Base-by-base conservation (phyloP, 37 sponge, comb jelly and placozoan genomes). In the Petrosia ficiformis region DNA sequence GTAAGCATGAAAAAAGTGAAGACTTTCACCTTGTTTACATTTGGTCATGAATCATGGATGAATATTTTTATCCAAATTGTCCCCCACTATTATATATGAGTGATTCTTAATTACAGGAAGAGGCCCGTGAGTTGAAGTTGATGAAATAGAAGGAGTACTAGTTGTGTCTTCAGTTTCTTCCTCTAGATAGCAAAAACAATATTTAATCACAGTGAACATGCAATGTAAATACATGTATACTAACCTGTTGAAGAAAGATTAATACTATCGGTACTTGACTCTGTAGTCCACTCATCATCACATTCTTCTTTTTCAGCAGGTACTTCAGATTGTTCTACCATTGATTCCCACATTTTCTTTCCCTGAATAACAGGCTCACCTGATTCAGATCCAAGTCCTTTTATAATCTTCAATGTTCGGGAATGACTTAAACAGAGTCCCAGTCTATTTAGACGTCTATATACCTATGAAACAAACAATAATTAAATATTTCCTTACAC, bases 51-150 rank as follows among this genome's bases (percentile, higher is more conserved):
- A n/a, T n/a, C n/a, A n/a, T n/a, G n/a, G n/a, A n/a, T n/a, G n/a
- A n/a, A n/a, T n/a, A n/a, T 41, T n/a, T n/a, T n/a, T n/a, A 48
- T 80, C 72, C 0, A 80, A 22, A 41, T 80, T 80, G 65, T 80
- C 80, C 30, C 80, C 80, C 57, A 70, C 80, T 26, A 80, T 29
- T 24, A 71, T 80, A 42, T 80, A 71, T 11, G 67, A 31, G 67
- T 31, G n/a, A n/a, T n/a, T n/a, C n/a, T n/a, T n/a, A n/a, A n/a
- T n/a, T n/a, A n/a, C n/a, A n/a, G n/a, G n/a, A n/a, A n/a, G n/a
- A n/a, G n/a, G n/a, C n/a, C n/a, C n/a, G n/a, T n/a, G n/a, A 16
- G 16, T 48, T 48, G 54, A 48, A 16, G 54, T 19, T 48, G 54
- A 19, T 16, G 54, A 48, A 48, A 16, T 19, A 48, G 16, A 10